Evolutionary conservation across 2,888 invertebrate genomes (phyloP).

Genomic region (Perizoma affinitatum): DNA sequence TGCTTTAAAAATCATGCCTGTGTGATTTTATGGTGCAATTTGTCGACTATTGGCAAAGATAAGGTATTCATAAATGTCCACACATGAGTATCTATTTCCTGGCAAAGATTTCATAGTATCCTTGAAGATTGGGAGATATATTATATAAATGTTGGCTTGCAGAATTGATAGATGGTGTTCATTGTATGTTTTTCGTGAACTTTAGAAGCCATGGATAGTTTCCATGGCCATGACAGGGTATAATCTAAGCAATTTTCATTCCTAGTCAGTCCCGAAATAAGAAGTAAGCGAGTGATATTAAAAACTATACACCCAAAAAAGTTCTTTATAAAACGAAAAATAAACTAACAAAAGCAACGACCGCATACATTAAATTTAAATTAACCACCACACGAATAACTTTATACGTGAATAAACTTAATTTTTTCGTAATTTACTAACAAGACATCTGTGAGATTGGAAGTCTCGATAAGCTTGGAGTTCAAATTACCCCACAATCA

Average conservation of each 20-base stretch:
- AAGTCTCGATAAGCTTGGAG: constrained; percentile 51
- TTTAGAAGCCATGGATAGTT: too few relatives aligned
- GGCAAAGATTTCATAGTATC: constrained; percentile 5
- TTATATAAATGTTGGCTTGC: neutral
- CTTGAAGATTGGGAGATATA: neutral
- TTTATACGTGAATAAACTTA: constrained; percentile 48
- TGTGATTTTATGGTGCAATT: neutral
- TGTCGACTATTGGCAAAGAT: neutral
- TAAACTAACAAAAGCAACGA: constrained; percentile 21
- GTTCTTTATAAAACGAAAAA: constrained; percentile 9
- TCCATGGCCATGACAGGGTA: too few relatives aligned
- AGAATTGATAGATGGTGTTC: too few relatives aligned
- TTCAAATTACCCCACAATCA: constrained; percentile 61
- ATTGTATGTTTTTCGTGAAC: too few relatives aligned
- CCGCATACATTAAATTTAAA: constrained; percentile 50
- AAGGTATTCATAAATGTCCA: constrained; percentile 9
- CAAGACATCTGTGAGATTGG: constrained; percentile 50
- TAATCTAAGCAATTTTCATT: too few relatives aligned
- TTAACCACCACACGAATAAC: constrained; percentile 40
- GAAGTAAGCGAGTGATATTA: too few relatives aligned
- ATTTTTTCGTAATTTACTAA: constrained; percentile 49
- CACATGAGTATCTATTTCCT: neutral
- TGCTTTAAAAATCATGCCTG: too few relatives aligned
- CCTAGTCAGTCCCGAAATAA: too few relatives aligned
- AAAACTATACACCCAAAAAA: constrained; percentile 1